Evolutionary conservation across 2,888 invertebrate species (phyloP).

Genomic region (Timandra comae): DNA sequence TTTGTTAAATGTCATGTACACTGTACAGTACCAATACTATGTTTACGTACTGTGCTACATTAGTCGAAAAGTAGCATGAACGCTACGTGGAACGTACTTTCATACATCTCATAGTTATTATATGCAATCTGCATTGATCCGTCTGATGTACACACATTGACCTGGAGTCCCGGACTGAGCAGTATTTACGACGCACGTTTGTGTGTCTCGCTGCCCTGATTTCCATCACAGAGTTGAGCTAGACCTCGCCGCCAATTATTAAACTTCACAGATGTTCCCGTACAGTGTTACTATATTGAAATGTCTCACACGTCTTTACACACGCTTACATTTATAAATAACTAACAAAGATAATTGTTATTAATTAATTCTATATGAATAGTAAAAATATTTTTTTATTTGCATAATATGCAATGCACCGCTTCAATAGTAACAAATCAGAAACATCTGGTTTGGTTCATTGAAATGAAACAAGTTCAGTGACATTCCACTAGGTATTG

Average conservation of each 20-base stretch:
- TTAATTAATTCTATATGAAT: constrained; percentile 3
- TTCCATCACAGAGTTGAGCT: constrained; percentile 17
- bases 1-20: no score
- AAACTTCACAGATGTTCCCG: no score
- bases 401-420: constrained; percentile 18
- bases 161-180: constrained; percentile 13
- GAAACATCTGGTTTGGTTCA: constrained; percentile 24
- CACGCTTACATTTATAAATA: no score
- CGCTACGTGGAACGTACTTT: constrained; percentile 12
- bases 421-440: constrained; percentile 23
- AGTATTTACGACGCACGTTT: constrained; percentile 17
- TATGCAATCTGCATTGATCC: constrained; percentile 26
- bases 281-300: no score
- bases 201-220: constrained; percentile 20
- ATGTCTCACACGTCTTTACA: no score
- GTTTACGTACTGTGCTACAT: no score
- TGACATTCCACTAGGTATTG: constrained; percentile 22
- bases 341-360: no score
- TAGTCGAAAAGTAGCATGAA: no score
- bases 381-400: constrained; percentile 17
- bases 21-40: no score
- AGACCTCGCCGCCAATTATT: constrained; percentile 1
- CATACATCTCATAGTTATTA: constrained; percentile 19
- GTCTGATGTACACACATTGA: constrained; percentile 14
- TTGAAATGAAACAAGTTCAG: constrained; percentile 26